These are phyloP conservation scores for Paradoxurus hermaphroditus DNA, from an alignment of 2,113 vertebrate genomes.

Conservation along the genomic window DNA sequence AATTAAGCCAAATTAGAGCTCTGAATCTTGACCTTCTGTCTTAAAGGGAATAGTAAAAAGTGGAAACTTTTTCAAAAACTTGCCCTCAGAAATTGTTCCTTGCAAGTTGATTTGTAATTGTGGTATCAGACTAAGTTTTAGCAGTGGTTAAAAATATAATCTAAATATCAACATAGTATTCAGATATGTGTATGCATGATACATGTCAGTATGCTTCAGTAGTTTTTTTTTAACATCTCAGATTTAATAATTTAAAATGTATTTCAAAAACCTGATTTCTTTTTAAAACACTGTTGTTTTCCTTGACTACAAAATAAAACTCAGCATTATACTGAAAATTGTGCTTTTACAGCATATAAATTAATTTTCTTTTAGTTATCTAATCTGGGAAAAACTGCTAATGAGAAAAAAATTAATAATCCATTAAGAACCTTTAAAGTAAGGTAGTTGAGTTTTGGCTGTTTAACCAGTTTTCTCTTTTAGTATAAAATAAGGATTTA, in stretches of 20 bases:
- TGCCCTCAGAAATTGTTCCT: conserved; percentile 30
- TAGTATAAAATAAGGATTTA: conserved; percentile 11
- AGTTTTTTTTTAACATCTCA: background rate
- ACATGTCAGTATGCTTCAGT: background rate
- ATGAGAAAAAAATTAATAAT: conserved; percentile 40
- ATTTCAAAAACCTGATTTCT: conserved; percentile 16
- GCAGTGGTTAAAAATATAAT: background rate
- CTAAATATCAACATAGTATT: background rate
- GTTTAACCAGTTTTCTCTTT: background rate
- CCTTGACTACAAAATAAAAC: conserved; percentile 3
- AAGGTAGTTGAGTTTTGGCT: background rate
- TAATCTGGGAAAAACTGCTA: conserved; percentile 5
- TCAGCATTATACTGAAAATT: background rate
- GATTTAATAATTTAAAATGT: conserved; percentile 28
- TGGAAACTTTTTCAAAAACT: background rate
- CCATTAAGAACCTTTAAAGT: conserved; percentile 41
- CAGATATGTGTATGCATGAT: background rate
- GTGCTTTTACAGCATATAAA: conserved; percentile 36
- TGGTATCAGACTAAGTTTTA: conserved; percentile 28
- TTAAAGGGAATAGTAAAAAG: conserved; percentile 19
- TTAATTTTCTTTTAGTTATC: conserved; percentile 17
- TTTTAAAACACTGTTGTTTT: background rate
- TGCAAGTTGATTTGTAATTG: conserved; percentile 38
- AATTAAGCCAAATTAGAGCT: conserved; percentile 21
- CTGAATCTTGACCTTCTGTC: background rate